Evolutionary conservation across 2,113 vertebrate genomes (phyloP).

Genomic region (Pollimyrus isidori): DNA sequence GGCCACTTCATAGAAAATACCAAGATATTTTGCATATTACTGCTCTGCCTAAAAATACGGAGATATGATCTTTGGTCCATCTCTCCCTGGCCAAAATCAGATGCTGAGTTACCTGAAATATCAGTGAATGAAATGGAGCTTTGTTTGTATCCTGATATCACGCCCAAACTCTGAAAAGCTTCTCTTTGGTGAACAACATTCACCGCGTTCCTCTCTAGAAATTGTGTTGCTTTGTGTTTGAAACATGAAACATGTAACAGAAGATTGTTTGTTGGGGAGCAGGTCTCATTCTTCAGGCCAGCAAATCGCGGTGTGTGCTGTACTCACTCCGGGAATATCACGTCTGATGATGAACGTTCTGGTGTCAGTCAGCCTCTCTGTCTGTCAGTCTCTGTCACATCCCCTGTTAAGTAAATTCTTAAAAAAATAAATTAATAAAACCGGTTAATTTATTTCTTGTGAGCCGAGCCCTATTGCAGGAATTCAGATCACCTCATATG

Average conservation of each 20-base stretch:
- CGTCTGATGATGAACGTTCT: background rate
- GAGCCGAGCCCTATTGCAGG: background rate
- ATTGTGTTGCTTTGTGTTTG: conserved; percentile 21
- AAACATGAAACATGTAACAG: conserved; percentile 18
- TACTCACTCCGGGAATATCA: background rate
- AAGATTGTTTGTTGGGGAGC: conserved; percentile 10
- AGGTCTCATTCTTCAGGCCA: background rate
- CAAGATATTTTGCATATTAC: background rate
- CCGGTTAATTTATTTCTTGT: background rate
- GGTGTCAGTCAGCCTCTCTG: background rate
- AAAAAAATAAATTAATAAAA: background rate
- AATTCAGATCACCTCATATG: background rate
- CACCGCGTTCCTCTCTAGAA: conserved; percentile 4
- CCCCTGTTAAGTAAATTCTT: background rate
- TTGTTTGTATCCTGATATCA: background rate
- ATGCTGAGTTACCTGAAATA: background rate
- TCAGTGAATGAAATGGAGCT: background rate
- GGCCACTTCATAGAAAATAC: background rate
- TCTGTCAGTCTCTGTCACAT: background rate
- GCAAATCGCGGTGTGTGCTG: conserved; percentile 4
- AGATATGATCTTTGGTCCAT: too few species aligned
- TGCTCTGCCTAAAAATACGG: background rate
- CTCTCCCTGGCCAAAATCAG: too few species aligned
- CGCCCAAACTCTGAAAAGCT: background rate
- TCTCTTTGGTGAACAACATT: conserved; percentile 12